phyloP scores from a whole-genome alignment of 2,797 vertebrate species.

The Bufotes viridis region DNA sequence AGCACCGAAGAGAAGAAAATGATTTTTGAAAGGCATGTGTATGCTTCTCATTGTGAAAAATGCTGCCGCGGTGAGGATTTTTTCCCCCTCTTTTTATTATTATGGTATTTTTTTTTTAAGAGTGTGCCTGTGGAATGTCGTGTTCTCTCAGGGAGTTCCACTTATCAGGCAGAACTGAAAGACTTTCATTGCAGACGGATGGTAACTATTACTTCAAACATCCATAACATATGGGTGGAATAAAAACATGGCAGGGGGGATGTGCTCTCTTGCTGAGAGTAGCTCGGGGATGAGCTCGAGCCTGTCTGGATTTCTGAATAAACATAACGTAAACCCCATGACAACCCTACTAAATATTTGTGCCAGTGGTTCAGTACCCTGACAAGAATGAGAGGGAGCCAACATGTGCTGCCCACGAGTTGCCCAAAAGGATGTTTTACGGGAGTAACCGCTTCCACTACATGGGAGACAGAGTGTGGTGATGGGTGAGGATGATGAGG shows the following conservation, averaged over 20 bases:
- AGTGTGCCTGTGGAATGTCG: constrained; percentile 63
- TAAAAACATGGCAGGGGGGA: constrained; percentile 65
- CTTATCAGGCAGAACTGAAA: constrained; percentile 64
- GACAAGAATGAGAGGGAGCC: constrained; percentile 1
- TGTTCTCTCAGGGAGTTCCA: constrained; percentile 67
- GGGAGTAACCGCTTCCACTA: neutral
- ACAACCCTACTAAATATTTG: constrained; percentile 53
- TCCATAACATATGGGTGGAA: constrained; percentile 69
- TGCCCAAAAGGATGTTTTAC: neutral
- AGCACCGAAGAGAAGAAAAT: constrained; percentile 70
- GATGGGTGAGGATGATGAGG: neutral
- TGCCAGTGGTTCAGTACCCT: constrained; percentile 10
- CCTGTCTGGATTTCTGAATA: constrained; percentile 51
- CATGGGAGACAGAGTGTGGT: too few relatives aligned
- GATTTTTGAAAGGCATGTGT: constrained; percentile 66
- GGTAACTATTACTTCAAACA: constrained; percentile 69
- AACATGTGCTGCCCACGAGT: neutral
- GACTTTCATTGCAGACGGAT: constrained; percentile 59
- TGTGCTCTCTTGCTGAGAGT: constrained; percentile 63
- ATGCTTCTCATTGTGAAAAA: constrained; percentile 67
- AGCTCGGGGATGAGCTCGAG: constrained; percentile 59
- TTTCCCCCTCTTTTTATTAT: constrained; percentile 28
- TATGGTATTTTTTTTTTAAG: constrained; percentile 6
- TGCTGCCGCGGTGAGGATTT: constrained; percentile 58
- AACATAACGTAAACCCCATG: constrained; percentile 62